Percentiles rank a stretch among this genome's conserved stretches.
phyloP scores from a whole-genome alignment of 1,140 invertebrate species.

The Drosophila rufa region DNA sequence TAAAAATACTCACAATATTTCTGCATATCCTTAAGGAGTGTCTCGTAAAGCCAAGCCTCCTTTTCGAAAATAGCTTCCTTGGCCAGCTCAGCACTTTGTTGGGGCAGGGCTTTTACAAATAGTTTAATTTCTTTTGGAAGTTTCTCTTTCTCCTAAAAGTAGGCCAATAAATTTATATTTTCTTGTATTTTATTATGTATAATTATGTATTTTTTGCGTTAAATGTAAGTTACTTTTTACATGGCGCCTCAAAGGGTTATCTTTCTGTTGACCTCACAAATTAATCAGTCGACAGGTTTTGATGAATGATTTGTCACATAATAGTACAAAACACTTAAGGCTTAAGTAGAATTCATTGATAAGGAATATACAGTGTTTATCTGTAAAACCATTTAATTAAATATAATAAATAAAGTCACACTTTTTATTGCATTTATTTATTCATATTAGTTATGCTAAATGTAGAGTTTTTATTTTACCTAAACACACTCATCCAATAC shows the following conservation, averaged over 20 bases:
- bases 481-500: no score
- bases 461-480: no score
- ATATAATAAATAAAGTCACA: no score
- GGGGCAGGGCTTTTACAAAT: slow-evolving; percentile 71
- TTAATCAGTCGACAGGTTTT: neutral
- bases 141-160: slow-evolving; percentile 56
- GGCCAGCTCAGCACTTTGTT: slow-evolving; percentile 53
- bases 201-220: neutral
- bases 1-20: slow-evolving; percentile 46
- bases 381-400: neutral
- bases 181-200: neutral
- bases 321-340: neutral
- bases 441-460: no score
- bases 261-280: neutral
- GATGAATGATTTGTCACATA: neutral
- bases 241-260: neutral
- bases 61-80: slow-evolving; percentile 71
- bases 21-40: slow-evolving; percentile 52
- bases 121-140: slow-evolving; percentile 11
- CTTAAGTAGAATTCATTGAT: neutral
- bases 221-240: neutral
- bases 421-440: no score
- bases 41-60: slow-evolving; percentile 65
- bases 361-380: neutral
- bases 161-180: neutral